Percentiles rank a stretch among this genome's conserved stretches.
These are phyloP conservation scores for Metopolophium dirhodum DNA, from an alignment of 1,140 invertebrate species.

Conservation along the genomic window DNA sequence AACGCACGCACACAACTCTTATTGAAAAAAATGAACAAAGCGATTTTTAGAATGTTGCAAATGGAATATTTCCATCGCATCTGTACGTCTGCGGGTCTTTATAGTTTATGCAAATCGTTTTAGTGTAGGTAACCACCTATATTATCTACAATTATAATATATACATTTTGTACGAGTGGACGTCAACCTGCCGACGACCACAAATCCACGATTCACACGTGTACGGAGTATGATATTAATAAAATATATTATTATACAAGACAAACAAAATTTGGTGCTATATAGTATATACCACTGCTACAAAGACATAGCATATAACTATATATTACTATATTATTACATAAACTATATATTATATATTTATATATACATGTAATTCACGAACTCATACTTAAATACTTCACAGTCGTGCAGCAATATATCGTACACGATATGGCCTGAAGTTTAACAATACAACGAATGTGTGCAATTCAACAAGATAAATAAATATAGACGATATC, in stretches of 20 bases:
- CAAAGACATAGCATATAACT: not conserved
- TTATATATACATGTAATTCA: not conserved
- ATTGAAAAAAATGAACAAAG: not conserved
- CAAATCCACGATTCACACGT: not conserved
- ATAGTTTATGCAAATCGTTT: not conserved
- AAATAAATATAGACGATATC: not conserved
- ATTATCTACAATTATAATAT: not conserved
- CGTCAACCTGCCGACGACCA: not conserved
- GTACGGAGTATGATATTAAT: not conserved
- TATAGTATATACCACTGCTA: not conserved
- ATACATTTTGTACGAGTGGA: not conserved
- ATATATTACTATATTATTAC: too few species aligned
- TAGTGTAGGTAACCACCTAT: not conserved
- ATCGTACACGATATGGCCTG: not conserved
- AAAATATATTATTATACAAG: not conserved
- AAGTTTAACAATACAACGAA: not conserved
- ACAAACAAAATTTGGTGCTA: not conserved
- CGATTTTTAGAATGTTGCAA: not conserved
- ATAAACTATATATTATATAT: too few species aligned
- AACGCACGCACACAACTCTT: not conserved
- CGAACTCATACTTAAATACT: not conserved
- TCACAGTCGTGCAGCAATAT: not conserved
- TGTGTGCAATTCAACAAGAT: not conserved
- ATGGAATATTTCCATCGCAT: not conserved
- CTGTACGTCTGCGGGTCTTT: not conserved